Base-by-base conservation (phyloP, 1,140 invertebrate genomes). In the Neodiprion lecontei region DNA sequence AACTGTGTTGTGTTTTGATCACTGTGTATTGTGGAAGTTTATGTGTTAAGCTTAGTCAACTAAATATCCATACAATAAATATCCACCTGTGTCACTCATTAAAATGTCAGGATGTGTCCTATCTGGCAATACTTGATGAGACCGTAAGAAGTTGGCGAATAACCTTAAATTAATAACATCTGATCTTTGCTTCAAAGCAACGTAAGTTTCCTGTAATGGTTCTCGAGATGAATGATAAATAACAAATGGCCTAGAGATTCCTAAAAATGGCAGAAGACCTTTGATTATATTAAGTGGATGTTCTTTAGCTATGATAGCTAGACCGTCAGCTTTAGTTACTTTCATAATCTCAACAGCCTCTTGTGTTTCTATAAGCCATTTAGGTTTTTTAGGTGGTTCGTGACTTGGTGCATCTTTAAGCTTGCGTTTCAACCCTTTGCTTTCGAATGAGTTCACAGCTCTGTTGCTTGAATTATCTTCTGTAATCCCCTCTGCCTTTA, bases 111-210 rank as follows among this genome's bases (percentile, higher is more conserved):
- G 96, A 91, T 97, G 95, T 17, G 95, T 96, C 81, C 96, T 90
- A 76, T 95, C 92, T 0, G 94, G 92, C 72, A 97, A 87, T 65
- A 98, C 93, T 91, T 99, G 97, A 90, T 97, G 97, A 70, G 93
- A 92, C 78, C 97, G 90, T 80, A 97, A 88, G 92, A 97, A 98
- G 79, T 95, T 97, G 69, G 95, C 95, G 61, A 94, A 93, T 1
- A 99, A 83, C 84, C 91, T 92, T 47, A 98, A 82, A 82, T 92
- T 93, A 17, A 95, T 90, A 10, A 96, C 91, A 84, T 93, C 91
- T 17, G 89, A 90, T 12, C 89, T 85, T 67, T 90, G 88, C 84
- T 96, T 97, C 12, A 98, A 84, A 76, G 91, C 90, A 50, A 92
- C 86, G 83, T 95, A 98, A 65, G 94, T 91, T 73, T 97, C 94